These are phyloP conservation scores for Archilochus colubris DNA, from an alignment of 2,113 vertebrate genomes.

Conservation along the genomic window DNA sequence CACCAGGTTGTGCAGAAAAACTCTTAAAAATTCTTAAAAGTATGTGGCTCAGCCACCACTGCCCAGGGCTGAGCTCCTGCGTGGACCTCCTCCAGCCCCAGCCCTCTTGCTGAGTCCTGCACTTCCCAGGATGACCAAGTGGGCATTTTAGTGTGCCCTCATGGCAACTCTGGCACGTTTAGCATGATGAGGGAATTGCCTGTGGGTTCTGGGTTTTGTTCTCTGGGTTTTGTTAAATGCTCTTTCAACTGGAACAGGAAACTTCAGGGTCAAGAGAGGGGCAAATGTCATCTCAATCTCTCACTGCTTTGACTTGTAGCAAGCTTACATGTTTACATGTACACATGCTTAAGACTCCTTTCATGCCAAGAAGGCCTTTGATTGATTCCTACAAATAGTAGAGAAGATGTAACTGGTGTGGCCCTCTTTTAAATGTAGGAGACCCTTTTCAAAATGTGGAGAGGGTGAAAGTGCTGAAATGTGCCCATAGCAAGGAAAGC, in stretches of 20 bases:
- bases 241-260: neutral
- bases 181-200: neutral
- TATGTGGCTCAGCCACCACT: neutral
- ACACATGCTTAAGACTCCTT: neutral
- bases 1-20: neutral
- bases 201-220: neutral
- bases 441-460: neutral
- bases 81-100: neutral
- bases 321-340: no score
- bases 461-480: neutral
- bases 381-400: neutral
- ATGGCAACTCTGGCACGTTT: accelerated
- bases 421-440: neutral
- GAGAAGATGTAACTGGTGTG: neutral
- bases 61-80: neutral
- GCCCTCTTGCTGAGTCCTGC: neutral
- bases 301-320: neutral
- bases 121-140: accelerated
- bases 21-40: accelerated
- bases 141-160: neutral
- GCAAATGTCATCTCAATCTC: neutral
- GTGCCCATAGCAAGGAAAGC: neutral
- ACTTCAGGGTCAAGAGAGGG: neutral
- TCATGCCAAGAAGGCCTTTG: neutral
- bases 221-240: neutral